Percentiles rank a stretch among this genome's conserved stretches.
Evolutionary conservation across 1,140 invertebrate genomes (phyloP).

Genomic region (Calephelis nemesis): DNA sequence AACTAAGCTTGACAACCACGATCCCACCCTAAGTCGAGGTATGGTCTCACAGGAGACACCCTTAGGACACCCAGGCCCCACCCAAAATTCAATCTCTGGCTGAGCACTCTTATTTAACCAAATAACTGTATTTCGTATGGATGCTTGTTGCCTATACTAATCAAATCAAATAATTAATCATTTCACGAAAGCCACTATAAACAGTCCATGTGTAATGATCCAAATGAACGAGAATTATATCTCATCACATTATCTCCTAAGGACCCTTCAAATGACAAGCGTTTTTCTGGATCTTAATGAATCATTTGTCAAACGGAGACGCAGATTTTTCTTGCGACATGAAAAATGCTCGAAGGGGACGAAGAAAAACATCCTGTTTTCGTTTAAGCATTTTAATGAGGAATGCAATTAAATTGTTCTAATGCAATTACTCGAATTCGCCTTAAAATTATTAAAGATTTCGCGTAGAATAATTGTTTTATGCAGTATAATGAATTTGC

Average conservation of each 20-base stretch:
- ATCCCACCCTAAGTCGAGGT: too few relatives aligned
- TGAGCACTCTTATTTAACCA: too few relatives aligned
- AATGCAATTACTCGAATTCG: not conserved
- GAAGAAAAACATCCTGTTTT: slow-evolving; percentile 8
- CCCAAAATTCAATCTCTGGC: too few relatives aligned
- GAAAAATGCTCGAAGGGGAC: slow-evolving; percentile 13
- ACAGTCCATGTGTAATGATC: slow-evolving; percentile 9
- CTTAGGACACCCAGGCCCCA: too few relatives aligned
- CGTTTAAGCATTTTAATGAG: not conserved
- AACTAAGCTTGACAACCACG: too few relatives aligned
- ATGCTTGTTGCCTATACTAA: too few relatives aligned
- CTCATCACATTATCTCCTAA: slow-evolving; percentile 14
- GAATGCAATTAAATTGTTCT: not conserved
- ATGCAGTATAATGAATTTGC: too few relatives aligned
- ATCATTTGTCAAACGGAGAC: slow-evolving; percentile 13
- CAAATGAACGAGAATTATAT: slow-evolving; percentile 2
- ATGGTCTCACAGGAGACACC: too few relatives aligned
- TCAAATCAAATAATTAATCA: not conserved
- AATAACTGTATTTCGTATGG: too few relatives aligned
- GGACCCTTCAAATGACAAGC: slow-evolving; percentile 11
- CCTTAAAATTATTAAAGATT: not conserved
- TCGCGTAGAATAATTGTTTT: too few relatives aligned
- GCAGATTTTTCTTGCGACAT: slow-evolving; percentile 18
- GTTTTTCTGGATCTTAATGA: slow-evolving; percentile 17
- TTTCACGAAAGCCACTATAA: not conserved